Base-by-base conservation (phyloP, 2,888 invertebrate genomes). In the Caradrina clavipalpis region DNA sequence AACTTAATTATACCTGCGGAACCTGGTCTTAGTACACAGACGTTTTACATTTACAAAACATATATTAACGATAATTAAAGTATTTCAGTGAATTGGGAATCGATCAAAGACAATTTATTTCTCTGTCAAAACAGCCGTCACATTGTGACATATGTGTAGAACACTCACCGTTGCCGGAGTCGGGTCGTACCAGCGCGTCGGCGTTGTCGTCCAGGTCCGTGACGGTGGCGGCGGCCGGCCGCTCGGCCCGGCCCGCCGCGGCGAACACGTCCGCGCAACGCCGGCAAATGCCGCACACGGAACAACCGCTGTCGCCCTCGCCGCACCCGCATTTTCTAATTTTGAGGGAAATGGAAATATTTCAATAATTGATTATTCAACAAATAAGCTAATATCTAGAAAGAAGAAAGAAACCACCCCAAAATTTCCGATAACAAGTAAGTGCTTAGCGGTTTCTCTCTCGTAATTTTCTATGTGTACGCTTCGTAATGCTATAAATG, bases 251-350 rank as follows among this genome's bases (percentile, higher is more conserved):
- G 21, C 70, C 74, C 45, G 84, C 73, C 10, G 80, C 63, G 2
- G 81, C 79, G 65, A 86, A 83, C 2, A 84, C 83, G n/a, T 94
- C 93, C 0, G 98, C 99, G 91, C 99, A 99, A 2, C 97, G 97
- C 53, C 98, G 97, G 90, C 99, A 99, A 47, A 98, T 97, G 3
- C 99, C 99, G 92, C 99, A 99, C 76, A 98, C 97, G 1, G 98
- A 97, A 89, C 99, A 99, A 0, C 99, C 99, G 64, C 99, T 98
- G 90, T 99, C 99, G 0, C 99, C 99, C 90, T 98, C 98, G 3
- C 99, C 99, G 95, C 99, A 99, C 0, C 99, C 99, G 93, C 99
- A 99, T 86, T 98, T 98, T 88, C 99, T 99, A 83, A 39, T 39
- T n/a, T 65, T 47, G 2, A 11, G 6, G 3, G 6, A 61, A 47